Conservation (phyloP, 2,888 invertebrate species). For the Meloe dianella region DNA sequence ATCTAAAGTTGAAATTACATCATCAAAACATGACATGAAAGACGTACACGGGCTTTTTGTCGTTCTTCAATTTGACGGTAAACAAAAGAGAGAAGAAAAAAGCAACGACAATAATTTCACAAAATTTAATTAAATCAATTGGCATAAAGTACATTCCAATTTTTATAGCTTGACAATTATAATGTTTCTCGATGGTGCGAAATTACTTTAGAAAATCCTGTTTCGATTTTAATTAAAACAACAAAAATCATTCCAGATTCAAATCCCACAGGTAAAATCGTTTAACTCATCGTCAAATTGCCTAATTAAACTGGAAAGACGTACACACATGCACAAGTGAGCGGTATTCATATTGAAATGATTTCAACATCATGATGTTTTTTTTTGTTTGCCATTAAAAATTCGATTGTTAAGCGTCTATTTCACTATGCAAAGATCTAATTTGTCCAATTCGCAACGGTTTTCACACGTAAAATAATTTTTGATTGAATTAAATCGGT, state of each 20-base stretch:
- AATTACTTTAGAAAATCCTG: not conserved
- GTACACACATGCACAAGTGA: not conserved
- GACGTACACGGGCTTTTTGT: no score
- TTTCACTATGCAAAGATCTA: not conserved
- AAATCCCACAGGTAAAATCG: slow-evolving; percentile 1
- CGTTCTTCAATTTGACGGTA: no score
- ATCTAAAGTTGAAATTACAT: slow-evolving; percentile 2
- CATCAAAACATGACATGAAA: slow-evolving; percentile 2
- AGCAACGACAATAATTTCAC: no score
- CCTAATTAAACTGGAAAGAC: not conserved
- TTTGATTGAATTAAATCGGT: not conserved
- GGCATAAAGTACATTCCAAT: not conserved
- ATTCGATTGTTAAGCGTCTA: not conserved
- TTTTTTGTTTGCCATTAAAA: not conserved
- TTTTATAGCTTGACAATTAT: slow-evolving; percentile 5
- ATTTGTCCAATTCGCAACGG: slow-evolving; percentile 1
- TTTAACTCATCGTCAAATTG: slow-evolving; percentile 6
- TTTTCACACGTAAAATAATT: not conserved
- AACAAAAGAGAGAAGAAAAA: no score
- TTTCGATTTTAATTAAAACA: slow-evolving; percentile 2
- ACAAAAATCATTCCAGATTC: not conserved
- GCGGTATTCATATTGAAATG: not conserved
- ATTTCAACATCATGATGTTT: not conserved
- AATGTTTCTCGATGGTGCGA: slow-evolving; percentile 3
- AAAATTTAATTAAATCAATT: no score